phyloP scores from a whole-genome alignment of 1,140 invertebrate species.

The Dysdera silvatica region DNA sequence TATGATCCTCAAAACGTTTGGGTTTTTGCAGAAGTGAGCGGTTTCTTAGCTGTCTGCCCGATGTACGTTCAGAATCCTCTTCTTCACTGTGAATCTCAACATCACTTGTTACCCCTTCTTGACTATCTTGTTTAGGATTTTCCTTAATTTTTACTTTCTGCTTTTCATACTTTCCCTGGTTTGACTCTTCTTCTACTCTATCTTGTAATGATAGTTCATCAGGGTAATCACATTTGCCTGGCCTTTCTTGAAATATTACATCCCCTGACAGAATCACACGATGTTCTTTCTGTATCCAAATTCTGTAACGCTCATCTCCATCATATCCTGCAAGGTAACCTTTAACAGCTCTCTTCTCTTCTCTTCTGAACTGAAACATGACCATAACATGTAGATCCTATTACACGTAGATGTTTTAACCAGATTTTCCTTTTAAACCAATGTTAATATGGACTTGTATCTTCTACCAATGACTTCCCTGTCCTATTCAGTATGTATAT shows the following conservation, averaged over 20 bases:
- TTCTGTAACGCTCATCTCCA: slow-evolving; percentile 5
- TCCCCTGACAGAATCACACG: background rate
- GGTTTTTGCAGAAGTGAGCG: background rate
- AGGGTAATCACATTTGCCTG: background rate
- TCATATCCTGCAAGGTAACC: slow-evolving; percentile 18
- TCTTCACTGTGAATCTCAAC: background rate
- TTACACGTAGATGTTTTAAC: slow-evolving; percentile 13
- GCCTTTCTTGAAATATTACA: slow-evolving; percentile 1
- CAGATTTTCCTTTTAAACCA: slow-evolving; percentile 7
- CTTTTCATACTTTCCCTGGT: background rate
- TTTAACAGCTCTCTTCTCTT: slow-evolving; percentile 10
- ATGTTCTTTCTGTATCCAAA: background rate
- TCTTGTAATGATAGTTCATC: background rate
- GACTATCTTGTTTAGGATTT: background rate
- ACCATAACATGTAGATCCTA: slow-evolving; percentile 11
- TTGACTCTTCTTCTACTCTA: background rate
- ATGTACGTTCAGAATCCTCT: background rate
- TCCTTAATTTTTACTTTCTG: background rate
- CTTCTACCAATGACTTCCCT: background rate
- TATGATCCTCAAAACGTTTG: slow-evolving; percentile 4
- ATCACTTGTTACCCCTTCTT: no score
- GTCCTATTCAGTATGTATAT: slow-evolving; percentile 11
- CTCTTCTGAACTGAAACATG: slow-evolving; percentile 12
- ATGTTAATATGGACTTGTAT: slow-evolving; percentile 13
- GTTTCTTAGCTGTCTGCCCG: background rate